phyloP scores from a whole-genome alignment of 2,797 vertebrate species.

The Anguilla marmorata region DNA sequence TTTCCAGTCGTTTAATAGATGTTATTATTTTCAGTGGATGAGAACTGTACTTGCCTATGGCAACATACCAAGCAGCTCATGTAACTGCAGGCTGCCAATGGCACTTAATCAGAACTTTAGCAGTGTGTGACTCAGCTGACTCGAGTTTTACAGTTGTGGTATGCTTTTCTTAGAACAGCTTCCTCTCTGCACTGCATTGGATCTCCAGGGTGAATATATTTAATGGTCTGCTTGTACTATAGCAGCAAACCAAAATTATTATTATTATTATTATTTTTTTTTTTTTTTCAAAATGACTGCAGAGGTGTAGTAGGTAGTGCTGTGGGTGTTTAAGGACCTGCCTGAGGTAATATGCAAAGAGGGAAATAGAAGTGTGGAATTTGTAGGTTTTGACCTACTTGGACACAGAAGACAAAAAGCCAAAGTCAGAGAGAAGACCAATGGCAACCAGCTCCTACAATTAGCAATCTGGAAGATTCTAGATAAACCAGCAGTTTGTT shows the following conservation, averaged over 20 bases:
- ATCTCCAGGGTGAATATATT: background rate
- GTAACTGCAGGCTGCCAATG: background rate
- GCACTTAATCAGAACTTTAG: background rate
- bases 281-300: background rate
- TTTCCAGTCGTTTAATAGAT: background rate
- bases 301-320: no score
- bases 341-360: background rate
- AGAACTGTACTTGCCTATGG: background rate
- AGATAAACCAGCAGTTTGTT: conserved; percentile 12
- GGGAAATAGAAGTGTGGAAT: background rate
- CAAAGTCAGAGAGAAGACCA: background rate
- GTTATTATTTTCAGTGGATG: background rate
- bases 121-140: background rate
- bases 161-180: background rate
- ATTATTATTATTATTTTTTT: background rate
- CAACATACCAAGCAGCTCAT: background rate
- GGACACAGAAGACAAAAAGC: background rate
- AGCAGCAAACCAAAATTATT: background rate
- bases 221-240: background rate
- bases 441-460: no score
- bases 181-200: background rate
- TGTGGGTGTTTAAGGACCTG: background rate
- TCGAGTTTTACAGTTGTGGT: background rate
- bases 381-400: background rate
- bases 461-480: background rate